These are phyloP conservation scores for Hyalella azteca DNA, from an alignment of 2,888 invertebrate species.

Conservation along the genomic window DNA sequence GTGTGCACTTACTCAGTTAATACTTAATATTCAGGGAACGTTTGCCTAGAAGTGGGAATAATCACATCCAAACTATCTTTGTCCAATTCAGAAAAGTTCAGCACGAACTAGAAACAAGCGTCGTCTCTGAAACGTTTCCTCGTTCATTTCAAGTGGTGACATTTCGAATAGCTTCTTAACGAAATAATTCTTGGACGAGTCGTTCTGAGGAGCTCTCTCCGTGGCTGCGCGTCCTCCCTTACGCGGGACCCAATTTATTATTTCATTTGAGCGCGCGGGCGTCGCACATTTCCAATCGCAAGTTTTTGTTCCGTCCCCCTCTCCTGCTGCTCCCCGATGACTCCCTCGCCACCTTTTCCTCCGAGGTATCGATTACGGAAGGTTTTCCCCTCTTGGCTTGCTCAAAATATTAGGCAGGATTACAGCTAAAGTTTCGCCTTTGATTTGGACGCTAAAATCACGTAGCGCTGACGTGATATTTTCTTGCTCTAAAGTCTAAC, in stretches of 20 bases:
- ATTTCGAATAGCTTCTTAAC: too few species aligned
- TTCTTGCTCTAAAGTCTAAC: too few species aligned
- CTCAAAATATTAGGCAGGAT: constrained; percentile 36
- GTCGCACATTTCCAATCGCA: constrained; percentile 5
- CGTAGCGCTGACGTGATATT: neutral
- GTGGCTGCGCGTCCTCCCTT: neutral
- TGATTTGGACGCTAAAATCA: constrained; percentile 21
- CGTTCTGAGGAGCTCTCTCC: neutral
- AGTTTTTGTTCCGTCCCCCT: constrained; percentile 13
- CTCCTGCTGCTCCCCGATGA: neutral
- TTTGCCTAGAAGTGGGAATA: too few species aligned
- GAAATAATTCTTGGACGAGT: too few species aligned
- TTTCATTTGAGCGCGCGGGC: neutral
- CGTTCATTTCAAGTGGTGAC: too few species aligned
- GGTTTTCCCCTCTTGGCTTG: constrained; percentile 12
- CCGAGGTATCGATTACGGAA: constrained; percentile 26
- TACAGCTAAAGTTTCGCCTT: constrained; percentile 32
- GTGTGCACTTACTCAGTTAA: too few species aligned
- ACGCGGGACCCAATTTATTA: neutral
- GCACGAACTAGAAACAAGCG: too few species aligned
- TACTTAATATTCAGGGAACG: too few species aligned
- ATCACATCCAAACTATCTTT: too few species aligned
- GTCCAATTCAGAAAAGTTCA: too few species aligned
- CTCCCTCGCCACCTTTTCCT: neutral
- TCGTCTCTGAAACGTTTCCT: too few species aligned